Base-by-base conservation (phyloP, 2,888 invertebrate genomes). In the Euspilapteryx auroguttella region DNA sequence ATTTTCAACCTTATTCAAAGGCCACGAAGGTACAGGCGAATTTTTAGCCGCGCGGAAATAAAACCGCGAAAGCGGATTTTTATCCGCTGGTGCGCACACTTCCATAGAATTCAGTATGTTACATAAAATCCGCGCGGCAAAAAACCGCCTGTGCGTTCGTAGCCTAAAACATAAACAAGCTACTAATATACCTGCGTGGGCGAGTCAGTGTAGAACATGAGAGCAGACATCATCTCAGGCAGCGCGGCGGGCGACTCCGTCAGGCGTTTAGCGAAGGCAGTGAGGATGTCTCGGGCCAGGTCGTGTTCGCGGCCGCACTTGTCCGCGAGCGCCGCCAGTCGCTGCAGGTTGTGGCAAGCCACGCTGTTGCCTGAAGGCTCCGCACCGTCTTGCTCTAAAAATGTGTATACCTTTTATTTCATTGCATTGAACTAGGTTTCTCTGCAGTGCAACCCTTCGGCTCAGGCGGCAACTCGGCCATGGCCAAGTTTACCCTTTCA, bases 361-460 rank as follows among this genome's bases (percentile, higher is more conserved):
- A 95, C 87, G 24, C 94, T 94, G 56, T 96, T 96, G 17, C 94
- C 90, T 21, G 89, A 88, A 0, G 96, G 96, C 50, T 97, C 95
- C 0, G 95, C 95, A 9, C 94, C 94, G 53, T 97, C 96, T 61
- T 93, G 90, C 55, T 92, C 95, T 94, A 55, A 2, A 41, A 40
- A 36, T 21, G 2, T 20, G 4, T 25, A 9, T 10, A 12, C 9
- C 7, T 4, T 14, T 3, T 28, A n/a, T 10, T 24, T 14, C 7
- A 23, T 4, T 8, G n/a, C 21, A 4, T 5, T 4, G 15, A 15
- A 26, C 26, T 4, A n/a, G n/a, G n/a, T n/a, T n/a, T n/a, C n/a
- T n/a, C n/a, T n/a, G n/a, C n/a, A n/a, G n/a, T n/a, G n/a, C n/a
- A n/a, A n/a, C n/a, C n/a, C n/a, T n/a, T n/a, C n/a, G n/a, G n/a